phyloP scores from a whole-genome alignment of 2,888 invertebrate genomes.

The Eupithecia exiguata region DNA sequence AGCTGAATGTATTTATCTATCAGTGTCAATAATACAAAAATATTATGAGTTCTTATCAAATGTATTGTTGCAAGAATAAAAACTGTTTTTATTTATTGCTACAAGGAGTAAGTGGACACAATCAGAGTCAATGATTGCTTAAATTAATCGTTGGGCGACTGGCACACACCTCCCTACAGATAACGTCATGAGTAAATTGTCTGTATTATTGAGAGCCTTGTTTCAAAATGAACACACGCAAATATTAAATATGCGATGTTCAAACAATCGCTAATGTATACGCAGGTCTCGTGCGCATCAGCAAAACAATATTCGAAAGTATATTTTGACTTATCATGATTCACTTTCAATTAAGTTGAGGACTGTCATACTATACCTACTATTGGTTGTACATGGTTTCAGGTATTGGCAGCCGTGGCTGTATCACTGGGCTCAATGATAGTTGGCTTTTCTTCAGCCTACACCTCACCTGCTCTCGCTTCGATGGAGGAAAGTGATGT shows the following conservation, averaged over 20 bases:
- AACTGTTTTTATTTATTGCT: conserved; percentile 50
- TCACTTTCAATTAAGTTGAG: not conserved
- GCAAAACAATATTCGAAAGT: conserved; percentile 1
- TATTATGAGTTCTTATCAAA: conserved; percentile 21
- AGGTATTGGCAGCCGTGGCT: conserved; percentile 93
- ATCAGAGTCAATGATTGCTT: conserved; percentile 76
- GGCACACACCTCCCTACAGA: conserved; percentile 65
- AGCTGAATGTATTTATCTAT: conserved; percentile 1
- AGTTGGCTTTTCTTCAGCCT: conserved; percentile 94
- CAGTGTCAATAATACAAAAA: not conserved
- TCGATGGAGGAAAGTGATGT: conserved; percentile 87
- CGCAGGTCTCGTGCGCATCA: not conserved
- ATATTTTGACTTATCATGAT: conserved; percentile 3
- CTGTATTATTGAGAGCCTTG: conserved; percentile 33
- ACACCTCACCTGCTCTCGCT: conserved; percentile 93
- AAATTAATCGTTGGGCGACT: conserved; percentile 68
- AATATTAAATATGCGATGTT: conserved; percentile 31
- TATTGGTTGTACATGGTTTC: conserved; percentile 53
- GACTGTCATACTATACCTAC: not conserved
- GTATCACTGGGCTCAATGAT: conserved; percentile 95
- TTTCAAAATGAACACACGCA: conserved; percentile 27
- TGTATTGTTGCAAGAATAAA: conserved; percentile 33
- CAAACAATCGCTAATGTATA: conserved; percentile 9
- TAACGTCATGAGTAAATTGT: conserved; percentile 54
- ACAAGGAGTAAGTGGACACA: conserved; percentile 61